A percentile compares a stretch with the other conserved stretches of the same genome.
Conservation (phyloP, 1,140 invertebrate species). For the Metopolophium dirhodum region DNA sequence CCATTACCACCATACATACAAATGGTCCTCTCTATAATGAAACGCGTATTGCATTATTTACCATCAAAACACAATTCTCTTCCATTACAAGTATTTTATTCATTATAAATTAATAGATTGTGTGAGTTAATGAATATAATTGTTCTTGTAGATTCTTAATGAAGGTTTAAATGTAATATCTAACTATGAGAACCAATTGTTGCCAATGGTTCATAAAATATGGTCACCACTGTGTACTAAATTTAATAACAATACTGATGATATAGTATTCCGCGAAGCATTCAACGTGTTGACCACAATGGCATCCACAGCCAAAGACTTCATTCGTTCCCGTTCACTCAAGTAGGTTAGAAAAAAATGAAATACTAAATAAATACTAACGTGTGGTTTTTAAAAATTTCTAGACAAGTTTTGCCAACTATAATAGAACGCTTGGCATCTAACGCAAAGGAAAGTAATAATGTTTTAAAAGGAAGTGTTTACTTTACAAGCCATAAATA, state of each 20-base stretch:
- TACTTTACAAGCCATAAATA: constrained; percentile 70
- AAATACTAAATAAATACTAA: not conserved
- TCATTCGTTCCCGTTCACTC: constrained; percentile 69
- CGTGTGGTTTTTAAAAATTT: constrained; percentile 48
- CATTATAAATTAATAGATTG: not conserved
- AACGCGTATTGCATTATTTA: constrained; percentile 47
- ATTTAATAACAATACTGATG: constrained; percentile 66
- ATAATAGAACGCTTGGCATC: constrained; percentile 66
- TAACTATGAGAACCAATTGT: constrained; percentile 68
- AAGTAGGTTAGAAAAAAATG: constrained; percentile 65
- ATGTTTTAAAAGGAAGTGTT: constrained; percentile 67
- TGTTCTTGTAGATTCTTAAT: constrained; percentile 65
- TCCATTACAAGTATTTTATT: constrained; percentile 46
- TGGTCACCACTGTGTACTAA: constrained; percentile 72
- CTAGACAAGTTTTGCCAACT: constrained; percentile 70
- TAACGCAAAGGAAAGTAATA: constrained; percentile 67
- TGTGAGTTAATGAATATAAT: not conserved
- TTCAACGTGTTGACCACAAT: constrained; percentile 69
- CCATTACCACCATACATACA: constrained; percentile 34
- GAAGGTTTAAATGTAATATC: constrained; percentile 68
- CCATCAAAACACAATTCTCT: constrained; percentile 33
- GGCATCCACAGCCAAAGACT: constrained; percentile 69
- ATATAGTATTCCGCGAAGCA: constrained; percentile 68
- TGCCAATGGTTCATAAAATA: constrained; percentile 72
- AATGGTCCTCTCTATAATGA: constrained; percentile 49